These are phyloP conservation scores for Etia nguti DNA, from an alignment of 2,113 vertebrate genomes.

Conservation along the genomic window DNA sequence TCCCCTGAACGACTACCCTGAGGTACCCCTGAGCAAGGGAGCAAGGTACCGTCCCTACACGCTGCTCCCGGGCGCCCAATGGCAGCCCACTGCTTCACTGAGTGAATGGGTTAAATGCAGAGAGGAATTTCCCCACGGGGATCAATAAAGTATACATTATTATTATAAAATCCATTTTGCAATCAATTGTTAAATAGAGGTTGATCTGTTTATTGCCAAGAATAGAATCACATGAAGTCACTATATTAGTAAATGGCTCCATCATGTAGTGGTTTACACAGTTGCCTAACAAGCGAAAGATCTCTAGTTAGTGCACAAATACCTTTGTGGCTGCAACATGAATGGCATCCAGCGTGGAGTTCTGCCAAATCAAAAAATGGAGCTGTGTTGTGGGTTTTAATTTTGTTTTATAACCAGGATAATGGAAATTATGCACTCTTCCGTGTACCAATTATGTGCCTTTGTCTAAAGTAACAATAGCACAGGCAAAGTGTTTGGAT, in stretches of 20 bases:
- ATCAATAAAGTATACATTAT: too few relatives aligned
- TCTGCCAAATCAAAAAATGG: not conserved
- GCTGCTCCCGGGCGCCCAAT: too few relatives aligned
- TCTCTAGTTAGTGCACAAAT: not conserved
- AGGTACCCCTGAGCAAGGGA: too few relatives aligned
- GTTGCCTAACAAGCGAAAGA: not conserved
- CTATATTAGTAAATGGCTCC: not conserved
- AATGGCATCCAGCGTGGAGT: not conserved
- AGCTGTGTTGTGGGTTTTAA: fast-evolving
- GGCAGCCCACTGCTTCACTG: too few relatives aligned
- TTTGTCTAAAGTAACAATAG: not conserved
- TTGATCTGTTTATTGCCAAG: not conserved
- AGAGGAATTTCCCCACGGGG: too few relatives aligned
- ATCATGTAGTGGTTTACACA: not conserved
- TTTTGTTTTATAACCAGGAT: not conserved
- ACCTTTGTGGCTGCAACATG: not conserved
- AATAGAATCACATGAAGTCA: not conserved
- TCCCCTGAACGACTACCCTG: too few relatives aligned
- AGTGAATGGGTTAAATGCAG: too few relatives aligned
- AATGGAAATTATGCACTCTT: fast-evolving
- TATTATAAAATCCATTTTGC: not conserved
- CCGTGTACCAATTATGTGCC: not conserved
- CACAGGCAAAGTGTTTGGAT: not conserved
- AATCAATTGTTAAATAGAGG: not conserved
- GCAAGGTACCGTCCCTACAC: too few relatives aligned